Evolutionary conservation across 2,888 invertebrate genomes (phyloP).

Genomic region (Halictus ligatus): DNA sequence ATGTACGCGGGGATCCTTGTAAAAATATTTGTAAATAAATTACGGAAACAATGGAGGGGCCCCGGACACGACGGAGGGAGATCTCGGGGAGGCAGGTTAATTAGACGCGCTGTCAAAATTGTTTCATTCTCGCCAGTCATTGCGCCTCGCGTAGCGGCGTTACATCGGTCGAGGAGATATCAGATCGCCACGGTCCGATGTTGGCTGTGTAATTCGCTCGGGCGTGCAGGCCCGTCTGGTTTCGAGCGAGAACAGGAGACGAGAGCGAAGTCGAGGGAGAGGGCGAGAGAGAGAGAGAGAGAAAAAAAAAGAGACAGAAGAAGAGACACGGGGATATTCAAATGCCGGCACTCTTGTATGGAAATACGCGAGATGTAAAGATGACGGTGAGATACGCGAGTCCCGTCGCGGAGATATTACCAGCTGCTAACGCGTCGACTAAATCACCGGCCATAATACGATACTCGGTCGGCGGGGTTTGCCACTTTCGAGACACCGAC

Average conservation of each 20-base stretch:
- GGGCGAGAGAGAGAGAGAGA: conserved; percentile 6
- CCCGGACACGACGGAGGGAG: not conserved
- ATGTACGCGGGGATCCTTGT: too few species aligned
- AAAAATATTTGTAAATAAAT: conserved; percentile 46
- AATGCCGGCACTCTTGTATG: conserved; percentile 77
- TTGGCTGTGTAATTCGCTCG: conserved; percentile 73
- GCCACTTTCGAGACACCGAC: conserved; percentile 48
- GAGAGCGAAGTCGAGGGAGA: conserved; percentile 2
- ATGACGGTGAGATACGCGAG: conserved; percentile 74
- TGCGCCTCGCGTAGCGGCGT: conserved; percentile 58
- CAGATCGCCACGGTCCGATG: conserved; percentile 72
- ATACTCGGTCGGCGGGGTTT: conserved; percentile 48
- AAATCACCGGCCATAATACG: conserved; percentile 74
- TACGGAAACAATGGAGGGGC: conserved; percentile 36
- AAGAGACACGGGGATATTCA: conserved; percentile 68
- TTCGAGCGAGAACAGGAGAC: conserved; percentile 50
- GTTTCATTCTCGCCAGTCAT: conserved; percentile 72
- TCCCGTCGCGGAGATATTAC: conserved; percentile 72
- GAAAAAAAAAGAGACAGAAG: not conserved
- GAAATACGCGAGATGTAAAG: conserved; percentile 75
- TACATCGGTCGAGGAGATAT: conserved; percentile 68
- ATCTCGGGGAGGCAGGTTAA: conserved; percentile 54
- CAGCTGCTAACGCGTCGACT: conserved; percentile 76
- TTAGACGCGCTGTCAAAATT: conserved; percentile 65
- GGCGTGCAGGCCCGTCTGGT: conserved; percentile 71